Conservation (phyloP, 2,888 invertebrate genomes). For the Liposcelis brunnea region DNA sequence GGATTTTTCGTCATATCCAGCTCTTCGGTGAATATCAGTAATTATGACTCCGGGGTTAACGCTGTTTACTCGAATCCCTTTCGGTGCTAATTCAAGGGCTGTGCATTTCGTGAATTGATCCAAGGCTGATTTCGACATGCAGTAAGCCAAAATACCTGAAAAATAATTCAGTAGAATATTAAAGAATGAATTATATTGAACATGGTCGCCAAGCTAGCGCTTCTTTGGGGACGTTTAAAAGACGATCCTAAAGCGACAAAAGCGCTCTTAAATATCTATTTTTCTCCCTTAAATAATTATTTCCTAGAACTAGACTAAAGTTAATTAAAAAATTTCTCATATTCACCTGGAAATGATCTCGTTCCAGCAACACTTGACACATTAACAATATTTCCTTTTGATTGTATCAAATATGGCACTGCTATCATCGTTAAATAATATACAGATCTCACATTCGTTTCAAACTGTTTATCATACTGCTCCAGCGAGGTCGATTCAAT, state of each 20-base stretch:
- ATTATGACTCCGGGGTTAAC: constrained; percentile 39
- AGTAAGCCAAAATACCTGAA: constrained; percentile 27
- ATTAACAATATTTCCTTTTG: constrained; percentile 35
- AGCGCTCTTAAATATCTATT: too few relatives aligned
- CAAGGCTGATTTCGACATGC: constrained; percentile 38
- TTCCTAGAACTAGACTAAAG: too few relatives aligned
- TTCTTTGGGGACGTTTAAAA: too few relatives aligned
- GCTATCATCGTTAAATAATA: constrained; percentile 31
- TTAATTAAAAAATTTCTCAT: too few relatives aligned
- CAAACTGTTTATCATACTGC: constrained; percentile 35
- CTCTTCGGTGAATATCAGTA: constrained; percentile 33
- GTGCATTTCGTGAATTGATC: constrained; percentile 40
- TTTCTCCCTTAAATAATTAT: too few relatives aligned
- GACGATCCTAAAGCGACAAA: too few relatives aligned
- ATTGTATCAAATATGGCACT: constrained; percentile 30
- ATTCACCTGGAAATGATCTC: constrained; percentile 34
- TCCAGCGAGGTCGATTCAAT: constrained; percentile 32
- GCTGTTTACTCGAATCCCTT: constrained; percentile 31
- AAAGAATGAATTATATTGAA: too few relatives aligned
- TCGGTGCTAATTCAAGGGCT: constrained; percentile 29
- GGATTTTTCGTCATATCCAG: constrained; percentile 32
- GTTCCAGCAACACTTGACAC: constrained; percentile 40
- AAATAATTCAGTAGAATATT: too few relatives aligned
- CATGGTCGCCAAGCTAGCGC: too few relatives aligned
- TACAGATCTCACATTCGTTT: constrained; percentile 31